These are phyloP conservation scores for Cepaea nemoralis DNA, from an alignment of 1,140 invertebrate genomes.

Conservation along the genomic window DNA sequence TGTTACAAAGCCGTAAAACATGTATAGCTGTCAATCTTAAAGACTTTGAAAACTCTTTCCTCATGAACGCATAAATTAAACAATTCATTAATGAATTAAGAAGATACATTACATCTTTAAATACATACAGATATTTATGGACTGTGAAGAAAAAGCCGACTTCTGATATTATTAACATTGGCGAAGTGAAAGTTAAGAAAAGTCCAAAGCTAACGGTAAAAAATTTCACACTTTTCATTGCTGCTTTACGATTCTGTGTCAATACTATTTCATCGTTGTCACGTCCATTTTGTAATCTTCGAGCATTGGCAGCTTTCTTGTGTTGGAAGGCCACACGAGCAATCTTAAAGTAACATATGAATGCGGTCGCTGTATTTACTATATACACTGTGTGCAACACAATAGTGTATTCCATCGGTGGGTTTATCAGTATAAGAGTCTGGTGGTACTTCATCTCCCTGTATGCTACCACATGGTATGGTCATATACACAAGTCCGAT, in stretches of 20 bases:
- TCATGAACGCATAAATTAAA: not conserved
- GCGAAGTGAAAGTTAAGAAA: not conserved
- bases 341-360: not conserved
- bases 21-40: not conserved
- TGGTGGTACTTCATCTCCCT: not conserved
- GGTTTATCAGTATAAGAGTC: not conserved
- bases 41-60: not conserved
- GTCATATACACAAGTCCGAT: not conserved
- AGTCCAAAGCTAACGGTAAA: not conserved
- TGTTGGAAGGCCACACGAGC: not conserved
- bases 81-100: not conserved
- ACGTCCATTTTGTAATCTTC: not conserved
- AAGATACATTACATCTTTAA: not conserved
- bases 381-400: not conserved
- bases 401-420: not conserved
- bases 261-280: not conserved
- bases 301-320: not conserved
- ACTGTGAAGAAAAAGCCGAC: not conserved
- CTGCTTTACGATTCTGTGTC: not conserved
- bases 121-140: not conserved
- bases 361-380: not conserved
- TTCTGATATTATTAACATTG: not conserved
- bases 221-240: slow-evolving; percentile 1
- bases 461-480: not conserved
- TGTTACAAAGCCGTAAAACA: not conserved